These are phyloP conservation scores for Eudasyphora cyanicolor DNA, from an alignment of 2,888 invertebrate species.

Conservation along the genomic window DNA sequence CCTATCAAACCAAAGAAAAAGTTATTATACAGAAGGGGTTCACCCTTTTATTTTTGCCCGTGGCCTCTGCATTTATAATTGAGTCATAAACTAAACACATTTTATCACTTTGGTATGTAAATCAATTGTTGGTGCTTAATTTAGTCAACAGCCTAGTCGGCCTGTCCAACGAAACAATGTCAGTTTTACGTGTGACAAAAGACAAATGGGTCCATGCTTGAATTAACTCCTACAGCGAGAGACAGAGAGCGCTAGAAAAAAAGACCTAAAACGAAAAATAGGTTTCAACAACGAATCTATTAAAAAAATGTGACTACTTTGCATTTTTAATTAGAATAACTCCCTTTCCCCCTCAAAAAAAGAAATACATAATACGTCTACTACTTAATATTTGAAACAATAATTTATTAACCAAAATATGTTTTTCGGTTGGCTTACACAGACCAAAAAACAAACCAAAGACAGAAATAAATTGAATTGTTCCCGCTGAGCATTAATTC, in stretches of 20 bases:
- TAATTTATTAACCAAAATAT: constrained; percentile 54
- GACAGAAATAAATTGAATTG: constrained; percentile 9
- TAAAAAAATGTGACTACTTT: constrained; percentile 50
- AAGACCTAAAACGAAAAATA: constrained; percentile 7
- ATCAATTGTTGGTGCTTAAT: constrained; percentile 43
- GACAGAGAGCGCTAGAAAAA: neutral
- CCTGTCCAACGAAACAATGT: neutral
- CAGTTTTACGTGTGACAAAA: neutral
- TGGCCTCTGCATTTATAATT: constrained; percentile 41
- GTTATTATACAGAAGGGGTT: neutral
- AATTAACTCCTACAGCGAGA: neutral
- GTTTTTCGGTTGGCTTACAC: neutral
- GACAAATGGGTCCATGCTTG: constrained; percentile 15
- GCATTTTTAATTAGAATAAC: constrained; percentile 61
- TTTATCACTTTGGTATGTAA: constrained; percentile 63
- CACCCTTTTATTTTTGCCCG: neutral
- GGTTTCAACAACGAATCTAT: constrained; percentile 9
- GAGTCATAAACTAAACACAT: constrained; percentile 59
- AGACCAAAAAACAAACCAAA: constrained; percentile 10
- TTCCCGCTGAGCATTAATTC: no score
- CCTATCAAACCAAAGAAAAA: neutral
- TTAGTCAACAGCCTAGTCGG: constrained; percentile 32
- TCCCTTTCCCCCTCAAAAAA: no score
- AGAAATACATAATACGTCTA: no score
- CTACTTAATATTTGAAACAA: constrained; percentile 22